Evolutionary conservation across 1,140 invertebrate species (phyloP), one percentile per base, ranked within the genome.

Genomic region (Procambarus virginalis): DNA sequence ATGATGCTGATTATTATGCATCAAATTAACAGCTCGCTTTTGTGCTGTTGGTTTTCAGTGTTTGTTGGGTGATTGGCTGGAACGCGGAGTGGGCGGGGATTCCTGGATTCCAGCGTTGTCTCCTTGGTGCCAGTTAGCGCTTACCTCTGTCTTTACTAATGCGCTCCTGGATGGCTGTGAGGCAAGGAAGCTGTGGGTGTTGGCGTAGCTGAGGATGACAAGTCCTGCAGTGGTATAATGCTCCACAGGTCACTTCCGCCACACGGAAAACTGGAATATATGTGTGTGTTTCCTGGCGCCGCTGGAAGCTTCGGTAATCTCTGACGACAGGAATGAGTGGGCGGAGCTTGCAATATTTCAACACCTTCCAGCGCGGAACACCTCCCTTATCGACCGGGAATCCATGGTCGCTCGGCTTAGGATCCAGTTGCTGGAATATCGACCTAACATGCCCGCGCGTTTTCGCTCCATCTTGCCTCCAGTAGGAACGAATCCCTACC

Each of bases 101-200:
- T 82, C 80, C 80, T 70, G 80, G 80, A 82, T 82, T 82, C 80
- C 80, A 82, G 60, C 58, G 68, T 82, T 68, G 80, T 14, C 51
- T 82, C 60, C 14, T 5, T 14, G 80, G 20, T 82, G 80, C 58
- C 80, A 51, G 58, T 46, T 82, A 17, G 22, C 9, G 22, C 17
- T 6, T 49, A 12, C 2, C 22, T 60, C 51, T 4, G 20, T n/a
- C 22, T 22, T 9, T 60, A 60, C 17, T 55, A 9, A 55, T 55
- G 51, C 12, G 51, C 8, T 5, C 8, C 12, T 55, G 8, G 51
- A 55, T 55, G 1, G 8, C 12, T 55, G 51, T 55, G 8, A 55
- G 51, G 12, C 8, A 55, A 3, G 8, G 51, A 8, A 12, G 8
- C 8, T 55, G 51, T 3, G 8, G 12, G 51, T 55, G 51, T 55